Evolutionary conservation across 2,113 vertebrate genomes (phyloP), one percentile per base, ranked within the genome.

Genomic region (Cheilinus undulatus): DNA sequence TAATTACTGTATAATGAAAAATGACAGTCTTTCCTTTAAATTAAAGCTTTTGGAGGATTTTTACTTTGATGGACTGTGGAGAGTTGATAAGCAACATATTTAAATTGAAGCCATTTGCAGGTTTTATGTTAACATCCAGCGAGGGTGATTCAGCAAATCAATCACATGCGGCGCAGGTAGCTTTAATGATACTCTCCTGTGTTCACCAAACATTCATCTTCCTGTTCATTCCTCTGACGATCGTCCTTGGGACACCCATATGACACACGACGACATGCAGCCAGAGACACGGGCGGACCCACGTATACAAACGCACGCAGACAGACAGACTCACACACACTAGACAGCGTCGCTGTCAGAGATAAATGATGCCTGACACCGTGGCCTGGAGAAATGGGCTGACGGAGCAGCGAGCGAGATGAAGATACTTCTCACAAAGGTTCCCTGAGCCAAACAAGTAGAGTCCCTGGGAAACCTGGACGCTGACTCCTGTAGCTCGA

Each of bases 1-100:
- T 91, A 93, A 91, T 93, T 92, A 91, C 78, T 69, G 72, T 53
- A 60, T 58, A 73, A 76, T 93, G 91, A 91, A 90, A 91, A 93
- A 93, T 92, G 61, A 78, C 84, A 76, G 52, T 50, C 48, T 80
- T 84, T 76, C 69, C 60, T 59, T 83, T 85, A 86, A 87, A 91
- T 88, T 63, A 66, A 82, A 74, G 85, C 78, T 84, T 84, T 54
- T 56, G 2, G 54, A 54, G 75, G 60, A 49, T 91, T 85, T 78
- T 70, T 54, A 73, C 63, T 19, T 76, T 88, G 83, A 92, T 90
- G 73, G 86, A 92, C 90, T 93, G 91, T 77, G 70, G 51, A 74
- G 66, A 50, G 71, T 83, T 80, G 90, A 93, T 93, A 92, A 88
- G 91, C 85, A 85, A 87, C 80, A 88, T 82, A 92, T 93, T 90